Percentiles rank a stretch among this genome's conserved stretches.
Conservation (phyloP, 2,797 vertebrate species). For the Hemibagrus guttatus region DNA sequence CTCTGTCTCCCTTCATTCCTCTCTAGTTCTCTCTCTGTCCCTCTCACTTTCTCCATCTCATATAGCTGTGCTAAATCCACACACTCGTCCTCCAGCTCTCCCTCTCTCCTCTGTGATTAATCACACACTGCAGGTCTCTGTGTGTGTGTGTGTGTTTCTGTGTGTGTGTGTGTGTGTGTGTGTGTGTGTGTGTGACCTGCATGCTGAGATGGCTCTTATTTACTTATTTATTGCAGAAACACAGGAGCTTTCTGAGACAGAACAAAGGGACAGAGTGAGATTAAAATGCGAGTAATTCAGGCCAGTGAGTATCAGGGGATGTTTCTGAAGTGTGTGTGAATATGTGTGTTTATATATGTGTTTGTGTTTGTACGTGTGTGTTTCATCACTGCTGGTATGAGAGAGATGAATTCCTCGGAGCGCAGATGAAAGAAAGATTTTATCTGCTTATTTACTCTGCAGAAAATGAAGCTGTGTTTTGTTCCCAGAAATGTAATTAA, state of each 20-base stretch:
- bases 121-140: conserved; percentile 30
- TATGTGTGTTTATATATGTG: neutral
- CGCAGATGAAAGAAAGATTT: conserved; percentile 10
- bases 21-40: conserved; percentile 13
- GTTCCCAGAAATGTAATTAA: neutral
- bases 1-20: neutral
- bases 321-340: neutral
- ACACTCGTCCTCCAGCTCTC: conserved; percentile 28
- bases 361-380: neutral
- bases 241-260: conserved; percentile 19
- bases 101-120: conserved; percentile 53
- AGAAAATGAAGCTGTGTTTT: neutral
- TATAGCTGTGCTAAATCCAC: conserved; percentile 44
- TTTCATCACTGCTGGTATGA: neutral
- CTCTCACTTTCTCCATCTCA: conserved; percentile 15
- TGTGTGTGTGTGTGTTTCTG: conserved; percentile 17
- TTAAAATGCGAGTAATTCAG: conserved; percentile 15
- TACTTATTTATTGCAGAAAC: conserved; percentile 34
- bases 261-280: neutral
- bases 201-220: conserved; percentile 35
- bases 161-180: conserved; percentile 19
- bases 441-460: conserved; percentile 18
- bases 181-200: conserved; percentile 37
- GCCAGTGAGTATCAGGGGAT: conserved; percentile 6
- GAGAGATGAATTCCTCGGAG: neutral